Conservation (phyloP, 2,797 vertebrate species). For the Decapterus maruadsi region DNA sequence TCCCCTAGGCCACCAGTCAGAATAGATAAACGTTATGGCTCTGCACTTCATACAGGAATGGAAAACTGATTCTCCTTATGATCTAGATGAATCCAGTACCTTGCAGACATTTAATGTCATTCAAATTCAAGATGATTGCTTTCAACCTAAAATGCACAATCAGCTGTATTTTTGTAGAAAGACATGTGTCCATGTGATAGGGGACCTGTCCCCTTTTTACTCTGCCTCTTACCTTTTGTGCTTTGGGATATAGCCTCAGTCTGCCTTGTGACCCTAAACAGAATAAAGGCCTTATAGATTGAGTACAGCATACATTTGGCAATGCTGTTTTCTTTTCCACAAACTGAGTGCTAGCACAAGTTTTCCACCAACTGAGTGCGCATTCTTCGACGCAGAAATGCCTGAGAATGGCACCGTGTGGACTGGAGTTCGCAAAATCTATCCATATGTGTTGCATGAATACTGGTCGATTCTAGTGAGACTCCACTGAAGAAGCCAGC, state of each 20-base stretch:
- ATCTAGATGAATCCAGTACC: not conserved
- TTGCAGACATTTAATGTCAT: not conserved
- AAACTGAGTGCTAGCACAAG: not conserved
- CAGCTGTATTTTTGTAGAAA: not conserved
- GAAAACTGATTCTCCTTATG: not conserved
- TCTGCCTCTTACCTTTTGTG: not conserved
- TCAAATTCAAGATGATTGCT: not conserved
- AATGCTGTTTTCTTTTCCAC: not conserved
- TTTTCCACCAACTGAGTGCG: not conserved
- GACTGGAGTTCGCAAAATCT: not conserved
- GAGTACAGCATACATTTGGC: not conserved
- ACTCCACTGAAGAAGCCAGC: not conserved
- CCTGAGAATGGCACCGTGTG: not conserved
- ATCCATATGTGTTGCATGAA: not conserved
- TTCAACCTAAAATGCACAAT: not conserved
- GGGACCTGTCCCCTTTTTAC: not conserved
- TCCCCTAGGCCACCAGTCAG: too few species aligned
- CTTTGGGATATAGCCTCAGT: not conserved
- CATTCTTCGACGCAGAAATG: not conserved
- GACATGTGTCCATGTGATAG: not conserved
- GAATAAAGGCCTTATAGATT: not conserved
- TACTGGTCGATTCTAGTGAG: not conserved
- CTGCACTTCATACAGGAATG: not conserved
- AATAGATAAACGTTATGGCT: too few species aligned
- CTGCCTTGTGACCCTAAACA: not conserved